A percentile compares a stretch with the other conserved stretches of the same genome.
Conservation (phyloP, 53 echinoderm and acorn worm genomes). For the Actinopyga echinites region DNA sequence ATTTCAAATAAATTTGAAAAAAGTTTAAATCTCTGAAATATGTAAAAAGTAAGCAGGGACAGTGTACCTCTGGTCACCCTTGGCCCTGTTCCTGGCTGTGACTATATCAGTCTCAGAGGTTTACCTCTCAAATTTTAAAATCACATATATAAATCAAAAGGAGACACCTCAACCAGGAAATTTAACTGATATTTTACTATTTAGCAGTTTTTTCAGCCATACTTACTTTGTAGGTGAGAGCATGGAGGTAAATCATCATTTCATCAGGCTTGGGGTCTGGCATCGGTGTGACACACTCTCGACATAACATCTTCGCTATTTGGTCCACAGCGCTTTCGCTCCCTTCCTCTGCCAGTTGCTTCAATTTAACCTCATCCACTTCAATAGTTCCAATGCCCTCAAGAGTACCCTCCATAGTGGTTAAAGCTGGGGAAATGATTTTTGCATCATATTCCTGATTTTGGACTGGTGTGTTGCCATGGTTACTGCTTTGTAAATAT, state of each 20-base stretch:
- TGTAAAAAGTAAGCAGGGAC: too few relatives aligned
- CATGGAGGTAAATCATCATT: constrained; percentile 89
- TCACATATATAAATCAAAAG: too few relatives aligned
- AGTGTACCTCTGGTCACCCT: too few relatives aligned
- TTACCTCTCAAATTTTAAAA: too few relatives aligned
- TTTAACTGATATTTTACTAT: too few relatives aligned
- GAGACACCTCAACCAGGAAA: neutral
- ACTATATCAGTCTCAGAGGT: too few relatives aligned
- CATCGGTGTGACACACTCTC: constrained; percentile 74
- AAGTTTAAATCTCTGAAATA: too few relatives aligned
- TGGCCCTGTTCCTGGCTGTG: too few relatives aligned
- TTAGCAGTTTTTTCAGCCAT: neutral
- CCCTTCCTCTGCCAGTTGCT: constrained; percentile 44
- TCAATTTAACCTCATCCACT: constrained; percentile 31
- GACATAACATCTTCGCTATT: constrained; percentile 65
- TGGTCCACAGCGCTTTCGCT: constrained; percentile 44
- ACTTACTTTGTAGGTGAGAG: constrained; percentile 89
- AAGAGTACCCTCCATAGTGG: constrained; percentile 13
- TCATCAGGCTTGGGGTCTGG: constrained; percentile 81
- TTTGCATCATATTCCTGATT: too few relatives aligned
- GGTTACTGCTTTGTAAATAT: too few relatives aligned
- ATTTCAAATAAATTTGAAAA: too few relatives aligned
- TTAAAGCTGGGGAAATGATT: neutral
- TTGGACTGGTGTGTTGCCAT: too few relatives aligned
- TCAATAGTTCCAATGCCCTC: constrained; percentile 19